Evolutionary conservation across 2,797 vertebrate species (phyloP), one percentile per base, ranked within the genome.

Genomic region (Pseudopleuronectes americanus): DNA sequence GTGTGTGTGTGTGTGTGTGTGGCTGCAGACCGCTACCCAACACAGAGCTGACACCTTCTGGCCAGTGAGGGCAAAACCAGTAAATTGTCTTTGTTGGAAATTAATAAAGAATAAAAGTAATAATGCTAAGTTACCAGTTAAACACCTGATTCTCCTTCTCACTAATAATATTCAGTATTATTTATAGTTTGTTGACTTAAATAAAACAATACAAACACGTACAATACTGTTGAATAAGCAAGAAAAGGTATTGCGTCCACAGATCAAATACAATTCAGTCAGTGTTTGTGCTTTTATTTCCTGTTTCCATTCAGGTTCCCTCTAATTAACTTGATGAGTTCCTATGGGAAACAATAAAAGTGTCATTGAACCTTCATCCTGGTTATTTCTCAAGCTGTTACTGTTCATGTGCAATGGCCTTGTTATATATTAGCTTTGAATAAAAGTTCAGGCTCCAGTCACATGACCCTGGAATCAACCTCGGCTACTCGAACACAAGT

Each of bases 31-130:
- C 17, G 3, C 86, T 63, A 59, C 33, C 74, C 73, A 81, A 86
- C 85, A 85, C 88, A 85, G 81, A 91, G 81, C 80, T 88, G 91
- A 92, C 93, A 91, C 85, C 91, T 93, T 84, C 90, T 92, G 93
- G 92, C 85, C 88, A 84, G 43, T 0, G 1, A 78, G 59, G 74
- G 89, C 61, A 87, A 79, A 79, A 71, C 53, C 89, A 89, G 47
- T 43, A 43, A 43, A 43, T 5, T 48, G 19, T 23, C 21, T 23
- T 52, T n/a, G 21, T 22, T 22, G n/a, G 49, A 53, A 57, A 59
- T 33, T 23, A 52, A 23, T 10, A 28, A 41, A 64, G 64, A 76
- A 49, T 59, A 28, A 53, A 69, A 38, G 41, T 56, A 6, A 36
- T 8, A 22, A 0, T 28, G 24, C 22, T 1, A 22, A 0, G 36